Base-by-base conservation (phyloP, 2,113 vertebrate genomes). In the Rafetus swinhoei region DNA sequence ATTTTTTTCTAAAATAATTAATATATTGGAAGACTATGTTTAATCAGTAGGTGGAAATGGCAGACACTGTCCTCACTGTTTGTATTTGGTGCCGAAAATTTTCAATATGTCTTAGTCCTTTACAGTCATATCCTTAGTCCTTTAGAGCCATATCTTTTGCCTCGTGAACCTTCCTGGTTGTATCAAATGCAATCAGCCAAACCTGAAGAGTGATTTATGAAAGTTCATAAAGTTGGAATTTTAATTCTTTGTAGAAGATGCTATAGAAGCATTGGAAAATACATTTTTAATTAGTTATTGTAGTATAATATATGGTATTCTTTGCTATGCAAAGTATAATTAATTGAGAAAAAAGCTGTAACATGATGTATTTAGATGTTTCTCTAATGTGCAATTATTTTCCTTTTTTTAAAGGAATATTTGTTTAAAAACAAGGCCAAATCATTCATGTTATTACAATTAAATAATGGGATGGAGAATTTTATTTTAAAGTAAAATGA, bases 381-480 rank as follows among this genome's bases (percentile, higher is more conserved):
- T 2, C 24, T 21, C 52, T 54, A 5, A 50, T 79, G 81, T 62
- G 54, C 72, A 89, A 85, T 93, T 27, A 72, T 91, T 93, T 94
- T 94, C 35, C 80, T 94, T 94, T 90, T 14, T 54, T 14, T 12
- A 54, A 54, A 54, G 76, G 69, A n/a, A 27, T 93, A 79, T 94
- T 95, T 90, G 50, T 77, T 88, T 86, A 94, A 92, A 95, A 95
- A 85, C 82, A 93, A 93, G 86, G 50, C 54, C 2, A 4, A 93
- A 92, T 92, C 76, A 93, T 92, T 65, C 81, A 14, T 85, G 76
- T 52, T 14, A 62, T 62, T 89, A 90, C 94, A 93, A 91, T 91
- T 95, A 94, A 96, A 88, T 91, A 93, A 85, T 82, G 84, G 95
- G 69, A 32, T 18, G 80, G 72, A 54, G 84, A 86, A 81, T 84